phyloP scores from a whole-genome alignment of 2,888 invertebrate genomes.

The Hemaris fuciformis region DNA sequence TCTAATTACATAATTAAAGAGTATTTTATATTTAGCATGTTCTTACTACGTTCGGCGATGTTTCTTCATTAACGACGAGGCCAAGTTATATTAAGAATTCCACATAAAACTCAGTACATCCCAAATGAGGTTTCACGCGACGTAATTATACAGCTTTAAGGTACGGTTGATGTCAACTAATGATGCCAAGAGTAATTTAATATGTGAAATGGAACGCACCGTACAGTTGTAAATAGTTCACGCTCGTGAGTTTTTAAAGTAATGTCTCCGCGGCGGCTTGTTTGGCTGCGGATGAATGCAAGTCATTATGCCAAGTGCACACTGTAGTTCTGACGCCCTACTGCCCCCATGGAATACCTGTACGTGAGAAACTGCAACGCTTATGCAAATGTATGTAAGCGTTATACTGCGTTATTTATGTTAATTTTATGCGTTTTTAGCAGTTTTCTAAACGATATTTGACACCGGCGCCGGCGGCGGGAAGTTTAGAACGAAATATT shows the following conservation, averaged over 20 bases:
- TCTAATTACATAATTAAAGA: no score
- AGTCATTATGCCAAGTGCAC: slow-evolving; percentile 64
- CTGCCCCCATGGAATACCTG: slow-evolving; percentile 38
- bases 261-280: slow-evolving; percentile 21
- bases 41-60: no score
- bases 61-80: neutral
- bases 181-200: neutral
- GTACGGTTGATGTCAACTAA: neutral
- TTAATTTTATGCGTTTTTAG: neutral
- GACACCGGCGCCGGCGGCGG: no score
- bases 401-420: neutral
- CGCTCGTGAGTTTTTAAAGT: slow-evolving; percentile 16
- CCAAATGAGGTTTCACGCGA: neutral
- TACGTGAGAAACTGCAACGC: slow-evolving; percentile 14
- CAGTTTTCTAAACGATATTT: neutral
- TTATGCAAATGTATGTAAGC: neutral
- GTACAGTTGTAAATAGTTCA: neutral
- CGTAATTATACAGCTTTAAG: neutral
- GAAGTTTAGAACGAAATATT: neutral
- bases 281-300: slow-evolving; percentile 46
- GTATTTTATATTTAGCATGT: no score
- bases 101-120: neutral
- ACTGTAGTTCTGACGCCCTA: slow-evolving; percentile 42
- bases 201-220: neutral
- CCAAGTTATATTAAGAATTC: neutral